These are phyloP conservation scores for Varanus salvator DNA, from an alignment of 2,113 vertebrate genomes.

Conservation along the genomic window DNA sequence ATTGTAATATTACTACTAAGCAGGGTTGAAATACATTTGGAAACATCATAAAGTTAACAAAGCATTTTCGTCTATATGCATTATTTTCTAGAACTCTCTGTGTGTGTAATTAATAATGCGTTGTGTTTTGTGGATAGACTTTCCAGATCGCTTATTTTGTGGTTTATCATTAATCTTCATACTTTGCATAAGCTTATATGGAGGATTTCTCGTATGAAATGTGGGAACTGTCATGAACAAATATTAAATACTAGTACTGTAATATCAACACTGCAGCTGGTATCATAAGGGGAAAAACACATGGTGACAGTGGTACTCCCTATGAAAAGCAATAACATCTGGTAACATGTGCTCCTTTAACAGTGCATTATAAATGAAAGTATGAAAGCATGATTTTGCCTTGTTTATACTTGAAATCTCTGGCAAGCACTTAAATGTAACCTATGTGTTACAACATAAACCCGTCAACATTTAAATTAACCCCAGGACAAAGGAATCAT, in stretches of 20 bases:
- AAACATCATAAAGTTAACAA: background rate
- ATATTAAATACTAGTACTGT: background rate
- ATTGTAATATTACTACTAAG: background rate
- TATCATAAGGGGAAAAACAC: constrained; percentile 24
- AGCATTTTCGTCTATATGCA: background rate
- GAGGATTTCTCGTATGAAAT: background rate
- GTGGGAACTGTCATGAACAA: background rate
- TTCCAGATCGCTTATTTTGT: background rate
- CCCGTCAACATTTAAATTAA: background rate
- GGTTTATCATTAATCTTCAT: background rate
- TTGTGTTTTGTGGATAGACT: background rate
- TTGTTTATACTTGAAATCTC: background rate
- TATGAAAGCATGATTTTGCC: background rate
- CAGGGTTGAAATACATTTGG: background rate
- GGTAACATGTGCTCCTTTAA: background rate
- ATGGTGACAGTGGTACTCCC: constrained; percentile 2
- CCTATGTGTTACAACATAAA: background rate
- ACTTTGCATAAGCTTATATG: background rate
- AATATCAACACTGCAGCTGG: background rate
- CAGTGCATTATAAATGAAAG: background rate
- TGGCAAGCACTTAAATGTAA: constrained; percentile 3
- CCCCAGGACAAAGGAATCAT: background rate
- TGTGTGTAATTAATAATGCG: background rate
- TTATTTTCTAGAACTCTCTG: background rate
- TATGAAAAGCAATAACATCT: constrained; percentile 20